Base-by-base conservation (phyloP, 1,140 invertebrate species). In the Drosophila teissieri region DNA sequence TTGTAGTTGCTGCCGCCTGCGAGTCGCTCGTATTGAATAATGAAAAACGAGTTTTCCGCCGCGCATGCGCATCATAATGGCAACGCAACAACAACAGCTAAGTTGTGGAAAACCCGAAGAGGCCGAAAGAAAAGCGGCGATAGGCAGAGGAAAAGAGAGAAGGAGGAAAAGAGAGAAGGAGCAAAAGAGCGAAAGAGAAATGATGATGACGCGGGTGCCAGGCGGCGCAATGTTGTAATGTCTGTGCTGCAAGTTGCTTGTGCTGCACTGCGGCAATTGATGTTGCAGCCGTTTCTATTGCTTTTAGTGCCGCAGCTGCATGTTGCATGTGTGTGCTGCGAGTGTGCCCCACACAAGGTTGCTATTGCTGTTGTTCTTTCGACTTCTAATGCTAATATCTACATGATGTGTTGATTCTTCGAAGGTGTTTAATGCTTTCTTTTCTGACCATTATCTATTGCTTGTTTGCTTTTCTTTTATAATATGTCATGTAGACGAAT, bases 1-100 rank as follows among this genome's bases (percentile, higher is more conserved):
- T 51, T 51, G 83, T 57, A 86, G 80, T 51, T 51, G 83, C 61
- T 24, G 80, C 62, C 15, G 78, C 69, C 15, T 3, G 19, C 19
- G 27, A 36, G 24, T 55, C 36, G 76, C 78, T 56, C 53, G 82
- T 86, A 89, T 88, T 88, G 84, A 88, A 74, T 89, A 88, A 88
- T 88, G 84, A 72, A 80, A 89, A 89, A 89, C 84, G 69, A 89
- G 84, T 89, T 89, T 89, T 89, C 77, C 84, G 84, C 80, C 42
- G 73, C 64, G 78, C 79, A 73, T 72, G 74, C 74, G 83, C 84
- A 81, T 63, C 82, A 86, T 49, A 74, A 49, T 64, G 75, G 39
- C 69, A 56, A 27, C 19, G 6, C 68, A 31, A 31, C 27, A 31
- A 14, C 44, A 44, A 45, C 42, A 22, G 42, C 45, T 6, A 19